phyloP scores from a whole-genome alignment of 2,888 invertebrate species.

The Osmoderma eremita region DNA sequence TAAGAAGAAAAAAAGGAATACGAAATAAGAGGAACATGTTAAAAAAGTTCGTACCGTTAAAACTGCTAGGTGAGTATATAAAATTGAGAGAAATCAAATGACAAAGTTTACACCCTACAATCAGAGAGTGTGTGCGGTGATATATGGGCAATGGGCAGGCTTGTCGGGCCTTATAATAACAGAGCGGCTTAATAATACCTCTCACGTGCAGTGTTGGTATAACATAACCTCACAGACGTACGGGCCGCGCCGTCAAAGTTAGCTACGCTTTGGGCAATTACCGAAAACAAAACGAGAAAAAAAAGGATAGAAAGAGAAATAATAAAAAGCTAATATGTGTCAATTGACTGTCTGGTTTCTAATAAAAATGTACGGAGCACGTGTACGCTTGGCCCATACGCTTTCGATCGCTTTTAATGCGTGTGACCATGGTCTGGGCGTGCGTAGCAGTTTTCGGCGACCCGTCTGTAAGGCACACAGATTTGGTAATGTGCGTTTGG shows the following conservation, averaged over 20 bases:
- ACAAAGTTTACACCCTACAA: conserved; percentile 62
- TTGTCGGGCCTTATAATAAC: conserved; percentile 62
- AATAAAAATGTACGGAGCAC: conserved; percentile 38
- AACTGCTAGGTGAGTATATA: conserved; percentile 48
- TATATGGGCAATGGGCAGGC: conserved; percentile 63
- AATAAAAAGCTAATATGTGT: conserved; percentile 58
- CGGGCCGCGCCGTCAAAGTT: conserved; percentile 47
- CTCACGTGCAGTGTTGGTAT: conserved; percentile 56
- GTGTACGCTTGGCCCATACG: conserved; percentile 16
- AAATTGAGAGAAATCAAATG: conserved; percentile 56
- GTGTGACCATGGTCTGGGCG: conserved; percentile 6
- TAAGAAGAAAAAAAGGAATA: conserved; percentile 19
- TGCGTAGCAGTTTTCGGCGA: conserved; percentile 2
- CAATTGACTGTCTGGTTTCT: conserved; percentile 54
- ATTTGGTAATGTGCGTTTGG: conserved; percentile 17
- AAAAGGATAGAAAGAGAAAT: conserved; percentile 44
- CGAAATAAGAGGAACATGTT: conserved; percentile 21
- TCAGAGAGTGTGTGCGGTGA: conserved; percentile 60
- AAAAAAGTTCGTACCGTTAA: conserved; percentile 46
- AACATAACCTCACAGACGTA: conserved; percentile 50
- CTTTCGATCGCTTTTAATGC: neutral
- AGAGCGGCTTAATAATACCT: conserved; percentile 62
- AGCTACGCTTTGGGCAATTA: conserved; percentile 36
- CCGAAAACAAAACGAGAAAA: conserved; percentile 41
- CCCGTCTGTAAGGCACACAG: neutral